Evolutionary conservation across 1,140 invertebrate genomes (phyloP).

Genomic region (Geopemphigus sp.): DNA sequence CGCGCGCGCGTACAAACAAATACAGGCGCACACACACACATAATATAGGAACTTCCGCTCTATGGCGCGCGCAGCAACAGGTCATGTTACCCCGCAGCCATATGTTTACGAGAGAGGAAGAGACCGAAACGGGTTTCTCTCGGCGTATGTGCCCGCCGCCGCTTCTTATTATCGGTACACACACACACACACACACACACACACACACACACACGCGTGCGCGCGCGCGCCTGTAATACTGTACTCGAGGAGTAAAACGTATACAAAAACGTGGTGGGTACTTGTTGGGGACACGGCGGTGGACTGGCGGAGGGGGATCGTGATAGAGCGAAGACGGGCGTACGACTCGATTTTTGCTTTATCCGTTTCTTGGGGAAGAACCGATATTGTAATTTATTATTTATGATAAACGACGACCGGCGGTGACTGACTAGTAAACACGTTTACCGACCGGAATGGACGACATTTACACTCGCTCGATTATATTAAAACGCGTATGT

Average conservation of each 20-base stretch:
- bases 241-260: too few relatives aligned
- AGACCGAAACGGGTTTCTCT: slow-evolving; percentile 35
- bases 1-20: not conserved
- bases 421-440: not conserved
- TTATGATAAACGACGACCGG: not conserved
- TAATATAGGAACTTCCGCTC: slow-evolving; percentile 36
- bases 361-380: too few relatives aligned
- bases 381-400: too few relatives aligned
- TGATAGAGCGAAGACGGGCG: too few relatives aligned
- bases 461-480: not conserved
- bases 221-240: too few relatives aligned
- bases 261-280: too few relatives aligned
- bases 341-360: too few relatives aligned
- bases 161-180: not conserved
- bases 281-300: too few relatives aligned
- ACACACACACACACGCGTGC: too few relatives aligned
- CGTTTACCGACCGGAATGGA: slow-evolving; percentile 2
- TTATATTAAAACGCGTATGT: not conserved
- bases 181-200: too few relatives aligned
- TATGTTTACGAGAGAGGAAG: slow-evolving; percentile 7
- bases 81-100: slow-evolving; percentile 31
- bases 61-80: slow-evolving; percentile 40
- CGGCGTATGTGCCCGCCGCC: not conserved
- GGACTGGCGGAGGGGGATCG: too few relatives aligned
- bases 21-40: too few relatives aligned